Base-by-base conservation (phyloP, 2,888 invertebrate species). In the Ditylenchus weischeri region DNA sequence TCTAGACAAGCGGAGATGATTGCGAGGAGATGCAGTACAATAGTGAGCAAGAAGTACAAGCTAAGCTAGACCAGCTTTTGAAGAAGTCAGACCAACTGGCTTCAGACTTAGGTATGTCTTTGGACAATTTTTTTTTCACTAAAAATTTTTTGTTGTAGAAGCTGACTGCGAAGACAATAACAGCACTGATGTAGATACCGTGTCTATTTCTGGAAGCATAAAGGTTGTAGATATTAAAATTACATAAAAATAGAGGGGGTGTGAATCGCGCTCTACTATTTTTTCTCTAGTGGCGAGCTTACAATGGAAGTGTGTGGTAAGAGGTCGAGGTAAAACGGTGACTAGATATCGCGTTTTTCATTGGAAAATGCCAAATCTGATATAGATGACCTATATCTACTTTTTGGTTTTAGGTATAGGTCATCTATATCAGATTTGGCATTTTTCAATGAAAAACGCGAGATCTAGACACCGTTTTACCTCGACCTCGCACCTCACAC, bases 131-230 rank as follows among this genome's bases (percentile, higher is more conserved):
- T 3, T 13, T 54, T 11, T 15, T 23, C 8, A 23, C 23, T 18
- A 15, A 54, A 54, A n/a, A 10, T 43, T 43, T 43, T 11, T 13
- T 54, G 54, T 7, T 66, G 1, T 66, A 38, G 72, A 72, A 62
- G 72, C 72, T n/a, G 72, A 72, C 36, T 75, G 75, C 36, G 72
- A 75, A 43, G 72, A 72, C 57, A 72, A 72, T 65, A 72, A 72
- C 50, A 65, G 65, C 54, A 72, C 72, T 21, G 72, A 72, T 47
- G 63, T 72, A 8, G 72, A 72, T 51, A 65, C 75, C 15, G 62
- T 74, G 36, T 75, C 74, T 1, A 49, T 72, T 21, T 66, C 71
- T 0, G 74, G 71, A 7, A 71, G 73, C 43, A 57, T 74, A n/a
- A 74, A 74, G 47, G 68, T 69, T 65, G 6, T 50, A 50, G 50